Base-by-base conservation (phyloP, 2,113 vertebrate species). In the Tenebrosternarchus preto region DNA sequence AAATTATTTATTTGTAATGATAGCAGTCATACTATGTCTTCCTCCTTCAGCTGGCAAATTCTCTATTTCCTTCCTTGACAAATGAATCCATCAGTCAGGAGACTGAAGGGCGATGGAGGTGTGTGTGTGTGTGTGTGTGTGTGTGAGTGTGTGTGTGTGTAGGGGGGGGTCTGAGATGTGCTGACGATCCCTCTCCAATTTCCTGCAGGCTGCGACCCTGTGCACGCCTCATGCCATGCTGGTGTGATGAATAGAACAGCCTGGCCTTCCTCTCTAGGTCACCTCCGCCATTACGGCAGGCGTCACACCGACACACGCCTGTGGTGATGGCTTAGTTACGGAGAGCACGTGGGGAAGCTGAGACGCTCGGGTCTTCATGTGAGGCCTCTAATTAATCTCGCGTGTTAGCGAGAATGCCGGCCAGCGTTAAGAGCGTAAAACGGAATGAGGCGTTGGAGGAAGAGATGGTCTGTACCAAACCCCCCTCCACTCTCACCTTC, bases 401-500 rank as follows among this genome's bases (percentile, higher is more conserved):
- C 0, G 46, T 22, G 19, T 20, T 2, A 11, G 15, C 19, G 15
- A 19, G 43, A 67, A 55, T 27, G 19, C 7, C 20, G 2, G 29
- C 19, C 12, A 66, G 29, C n/a, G 29, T 17, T 33, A 33, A 22
- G 63, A 5, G 6, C 33, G 33, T 66, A 19, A 33, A 66, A 33
- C 20, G 29, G 29, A n/a, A 19, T 31, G 20, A 19, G 19, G 39
- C 11, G 39, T 43, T 8, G 39, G 39, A 43, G 39, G 39, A 5
- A 8, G n/a, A n/a, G n/a, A n/a, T 7, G 39, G 39, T 43, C 39
- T 43, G 39, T 43, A n/a, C n/a, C n/a, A n/a, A n/a, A n/a, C n/a
- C n/a, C n/a, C 3, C 33, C 43, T 2, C 11, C 9, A 74, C 77
- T 87, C 93, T 92, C 92, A 97, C 96, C 97, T 88, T 95, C 94